Evolutionary conservation across 2,113 vertebrate genomes (phyloP).

Genomic region (Actinemys pallida): DNA sequence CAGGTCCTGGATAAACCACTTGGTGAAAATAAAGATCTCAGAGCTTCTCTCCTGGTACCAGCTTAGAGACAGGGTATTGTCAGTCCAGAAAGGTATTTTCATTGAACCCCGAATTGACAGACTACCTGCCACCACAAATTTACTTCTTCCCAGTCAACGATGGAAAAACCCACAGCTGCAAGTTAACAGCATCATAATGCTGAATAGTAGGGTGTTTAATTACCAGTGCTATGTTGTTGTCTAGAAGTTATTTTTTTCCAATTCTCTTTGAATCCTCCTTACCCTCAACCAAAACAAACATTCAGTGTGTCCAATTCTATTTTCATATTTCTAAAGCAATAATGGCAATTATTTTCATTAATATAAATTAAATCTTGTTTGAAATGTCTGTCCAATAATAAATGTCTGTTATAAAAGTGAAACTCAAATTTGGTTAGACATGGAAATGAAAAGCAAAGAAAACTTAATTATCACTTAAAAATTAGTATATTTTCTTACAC

Average conservation of each 20-base stretch:
- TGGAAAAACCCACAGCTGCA: not conserved
- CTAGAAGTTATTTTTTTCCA: not conserved
- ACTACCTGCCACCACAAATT: not conserved
- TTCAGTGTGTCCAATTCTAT: constrained; percentile 69
- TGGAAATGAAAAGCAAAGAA: constrained; percentile 85
- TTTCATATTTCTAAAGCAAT: constrained; percentile 77
- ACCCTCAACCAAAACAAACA: not conserved
- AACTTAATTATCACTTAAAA: constrained; percentile 87
- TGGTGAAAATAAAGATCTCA: not conserved
- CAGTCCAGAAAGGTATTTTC: not conserved
- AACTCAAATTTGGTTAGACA: constrained; percentile 84
- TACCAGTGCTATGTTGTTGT: not conserved
- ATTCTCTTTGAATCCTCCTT: not conserved
- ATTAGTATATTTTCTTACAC: constrained; percentile 81
- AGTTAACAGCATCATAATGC: rapidly evolving
- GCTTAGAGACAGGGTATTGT: not conserved
- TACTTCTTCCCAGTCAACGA: rapidly evolving
- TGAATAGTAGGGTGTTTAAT: not conserved
- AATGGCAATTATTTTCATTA: constrained; percentile 74
- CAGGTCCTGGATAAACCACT: not conserved
- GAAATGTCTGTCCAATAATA: constrained; percentile 67
- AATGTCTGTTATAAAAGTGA: constrained; percentile 45
- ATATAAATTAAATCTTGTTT: constrained; percentile 76
- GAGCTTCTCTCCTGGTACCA: not conserved
- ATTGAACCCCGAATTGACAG: rapidly evolving